Base-by-base conservation (phyloP, 2,797 vertebrate genomes). In the Meriones psammophilus region DNA sequence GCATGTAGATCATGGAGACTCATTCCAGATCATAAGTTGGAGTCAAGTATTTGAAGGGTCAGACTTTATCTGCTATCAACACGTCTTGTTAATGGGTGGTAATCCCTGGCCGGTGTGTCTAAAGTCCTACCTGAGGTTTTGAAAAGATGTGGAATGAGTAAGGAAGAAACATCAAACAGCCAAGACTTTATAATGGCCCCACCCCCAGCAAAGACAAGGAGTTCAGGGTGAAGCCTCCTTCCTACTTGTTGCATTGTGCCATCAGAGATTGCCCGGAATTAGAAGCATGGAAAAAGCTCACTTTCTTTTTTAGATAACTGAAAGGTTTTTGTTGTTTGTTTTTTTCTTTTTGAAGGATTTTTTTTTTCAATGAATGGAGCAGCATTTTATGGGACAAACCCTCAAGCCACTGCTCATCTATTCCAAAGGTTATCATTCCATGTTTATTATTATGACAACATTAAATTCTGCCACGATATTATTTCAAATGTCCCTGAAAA, bases 401-500 rank as follows among this genome's bases (percentile, higher is more conserved):
- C 88, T 92, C 36, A 85, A 95, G 36, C 54, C 77, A 26, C 89
- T 91, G 79, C 80, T 42, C 91, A 42, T 58, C 36, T 4, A n/a
- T 18, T 85, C 3, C 60, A 94, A 84, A 86, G 69, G 26, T 46
- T 46, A 4, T 10, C 2, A 91, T 69, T 92, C 54, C 56, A 26
- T 36, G 1, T 78, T 78, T 81, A 76, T 92, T n/a, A 20, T 78
- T 26, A 12, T 69, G 36, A 95, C 4, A 4, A 95, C 4, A 4
- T 22, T 86, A 64, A 94, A 76, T 15, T 36, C 81, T 39, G 36
- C 12, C 39, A 9, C 13, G 95, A 36, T 39, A 71, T 68, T 84
- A 50, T 12, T 94, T 93, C 36, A 94, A 95, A 94, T 88, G 88
- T 85, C 89, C n/a, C 50, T 86, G 46, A 91, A 84, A 54, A 64